A percentile compares a stretch with the other conserved stretches of the same genome.
Conservation (phyloP, 2,888 invertebrate species). For the Platerodrilus igneus region DNA sequence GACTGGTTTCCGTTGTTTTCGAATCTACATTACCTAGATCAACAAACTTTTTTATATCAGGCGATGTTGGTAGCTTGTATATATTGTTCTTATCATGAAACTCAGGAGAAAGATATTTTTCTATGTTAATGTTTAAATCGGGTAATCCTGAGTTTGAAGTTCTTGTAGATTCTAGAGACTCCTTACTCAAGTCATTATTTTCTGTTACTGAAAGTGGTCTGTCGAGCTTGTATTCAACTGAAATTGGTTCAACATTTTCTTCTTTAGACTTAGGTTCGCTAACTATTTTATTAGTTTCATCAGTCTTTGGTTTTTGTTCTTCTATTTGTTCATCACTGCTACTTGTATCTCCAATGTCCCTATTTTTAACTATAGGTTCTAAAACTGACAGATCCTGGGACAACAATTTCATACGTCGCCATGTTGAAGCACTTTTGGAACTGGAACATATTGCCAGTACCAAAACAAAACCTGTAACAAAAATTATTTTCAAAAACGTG, state of each 20-base stretch:
- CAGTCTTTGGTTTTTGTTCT: slow-evolving; percentile 38
- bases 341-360: too few relatives aligned
- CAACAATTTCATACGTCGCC: slow-evolving; percentile 19
- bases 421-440: slow-evolving; percentile 21
- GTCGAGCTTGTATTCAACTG: not conserved
- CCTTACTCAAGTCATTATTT: not conserved
- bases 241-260: slow-evolving; percentile 1
- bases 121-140: slow-evolving; percentile 40
- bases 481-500: slow-evolving; percentile 9
- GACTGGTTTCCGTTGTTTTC: slow-evolving; percentile 14
- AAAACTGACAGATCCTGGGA: too few relatives aligned
- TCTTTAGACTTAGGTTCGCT: slow-evolving; percentile 9
- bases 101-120: slow-evolving; percentile 53
- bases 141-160: slow-evolving; percentile 39
- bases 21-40: slow-evolving; percentile 29
- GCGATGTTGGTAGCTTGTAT: slow-evolving; percentile 51
- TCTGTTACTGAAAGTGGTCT: slow-evolving; percentile 1
- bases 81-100: slow-evolving; percentile 52
- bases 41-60: slow-evolving; percentile 42
- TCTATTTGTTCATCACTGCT: slow-evolving; percentile 9
- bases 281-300: slow-evolving; percentile 21
- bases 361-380: too few relatives aligned
- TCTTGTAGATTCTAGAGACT: slow-evolving; percentile 9
- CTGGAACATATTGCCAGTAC: slow-evolving; percentile 27
- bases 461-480: slow-evolving; percentile 35